Evolutionary conservation across 2,113 vertebrate genomes (phyloP), one percentile per base, ranked within the genome.

Genomic region (Guaruba guarouba): DNA sequence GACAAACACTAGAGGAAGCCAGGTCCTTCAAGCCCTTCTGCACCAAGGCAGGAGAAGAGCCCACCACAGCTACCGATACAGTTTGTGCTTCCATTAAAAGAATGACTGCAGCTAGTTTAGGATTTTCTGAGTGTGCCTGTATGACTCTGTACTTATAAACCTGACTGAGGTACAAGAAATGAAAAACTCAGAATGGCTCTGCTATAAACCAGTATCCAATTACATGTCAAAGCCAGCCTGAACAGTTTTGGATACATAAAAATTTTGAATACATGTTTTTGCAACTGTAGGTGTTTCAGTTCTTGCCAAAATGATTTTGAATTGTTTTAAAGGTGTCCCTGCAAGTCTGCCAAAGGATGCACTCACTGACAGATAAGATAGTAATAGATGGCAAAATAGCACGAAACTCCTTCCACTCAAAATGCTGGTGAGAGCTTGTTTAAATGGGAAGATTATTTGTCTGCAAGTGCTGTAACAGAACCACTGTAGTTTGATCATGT

Each of bases 231-330:
- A 96, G 62, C 29, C 61, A 82, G 78, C 24, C 67, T 52, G 66
- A 87, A 85, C 0, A 0, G 24, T 87, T 94, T 62, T 71, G 52
- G 67, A 68, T 80, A 68, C 29, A 64, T 46, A 66, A 91, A 89
- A 91, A 76, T 44, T 78, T 55, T 87, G 74, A 85, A 22, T 51
- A 85, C 3, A 11, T 85, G 57, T 37, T 89, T 91, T 79, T 89
- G 49, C 74, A 95, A 91, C 70, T 66, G 44, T 64, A 95, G 57
- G 37, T 94, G 75, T 80, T 91, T 75, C 1, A 1, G 20, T 1
- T 84, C 81, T 94, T 88, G 67, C 87, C 82, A 91, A 87, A 90
- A 79, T 69, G 79, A 85, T 87, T 88, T 33, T 57, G 44, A 91
- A 64, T 79, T 10, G 24, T 69, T 95, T 75, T 77, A 76, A 79